phyloP scores from a whole-genome alignment of 1,140 invertebrate species.

The Ceratosolen solmsi region DNA sequence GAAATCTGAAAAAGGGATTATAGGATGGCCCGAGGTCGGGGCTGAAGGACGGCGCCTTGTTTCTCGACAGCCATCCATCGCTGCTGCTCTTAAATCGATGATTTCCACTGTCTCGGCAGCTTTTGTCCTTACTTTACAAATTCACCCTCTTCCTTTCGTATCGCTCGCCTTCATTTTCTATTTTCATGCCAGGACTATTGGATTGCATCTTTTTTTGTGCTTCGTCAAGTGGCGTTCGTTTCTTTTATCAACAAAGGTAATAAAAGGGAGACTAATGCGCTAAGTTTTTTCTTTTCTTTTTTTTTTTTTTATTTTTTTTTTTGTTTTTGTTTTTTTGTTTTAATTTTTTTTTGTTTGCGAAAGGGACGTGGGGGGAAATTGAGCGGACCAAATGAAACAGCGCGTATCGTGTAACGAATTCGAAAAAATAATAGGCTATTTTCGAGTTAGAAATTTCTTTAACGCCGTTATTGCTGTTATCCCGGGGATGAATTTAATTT shows the following conservation, averaged over 20 bases:
- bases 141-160: slow-evolving; percentile 2
- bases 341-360: too few relatives aligned
- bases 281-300: too few relatives aligned
- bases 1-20: slow-evolving; percentile 46
- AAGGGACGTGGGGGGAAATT: neutral
- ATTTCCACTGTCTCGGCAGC: neutral
- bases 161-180: slow-evolving; percentile 20
- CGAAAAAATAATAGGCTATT: neutral
- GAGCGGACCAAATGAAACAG: slow-evolving; percentile 24
- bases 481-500: too few relatives aligned
- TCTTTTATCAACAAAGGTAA: too few relatives aligned
- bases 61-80: slow-evolving; percentile 34
- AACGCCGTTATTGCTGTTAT: too few relatives aligned
- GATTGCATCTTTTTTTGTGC: slow-evolving; percentile 21
- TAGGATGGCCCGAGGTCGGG: neutral
- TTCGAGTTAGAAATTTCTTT: too few relatives aligned
- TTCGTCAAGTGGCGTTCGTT: slow-evolving; percentile 24
- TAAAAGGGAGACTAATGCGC: too few relatives aligned
- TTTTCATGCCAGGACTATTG: slow-evolving; percentile 24
- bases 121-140: neutral
- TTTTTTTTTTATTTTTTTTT: too few relatives aligned
- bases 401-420: slow-evolving; percentile 29
- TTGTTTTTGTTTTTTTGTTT: too few relatives aligned
- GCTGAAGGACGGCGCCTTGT: slow-evolving; percentile 24
- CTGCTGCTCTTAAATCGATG: neutral